Percentiles rank a stretch among this genome's conserved stretches.
phyloP scores from a whole-genome alignment of 2,888 invertebrate genomes.

The Luffia ferchaultella region DNA sequence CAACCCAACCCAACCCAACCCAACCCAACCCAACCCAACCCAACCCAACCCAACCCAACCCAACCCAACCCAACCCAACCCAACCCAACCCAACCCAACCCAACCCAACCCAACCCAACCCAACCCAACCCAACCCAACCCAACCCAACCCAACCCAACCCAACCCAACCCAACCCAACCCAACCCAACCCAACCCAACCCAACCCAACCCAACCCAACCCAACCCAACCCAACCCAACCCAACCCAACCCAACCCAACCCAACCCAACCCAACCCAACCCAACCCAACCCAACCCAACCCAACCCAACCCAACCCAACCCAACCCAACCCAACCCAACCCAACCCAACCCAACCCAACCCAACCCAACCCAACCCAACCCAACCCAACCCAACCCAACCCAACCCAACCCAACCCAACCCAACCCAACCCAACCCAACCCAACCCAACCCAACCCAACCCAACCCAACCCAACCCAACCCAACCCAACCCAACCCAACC shows the following conservation, averaged over 20 bases:
- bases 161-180: slow-evolving; percentile 7
- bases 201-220: slow-evolving; percentile 9
- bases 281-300: slow-evolving; percentile 12
- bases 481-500: slow-evolving; percentile 20
- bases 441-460: too few relatives aligned
- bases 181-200: slow-evolving; percentile 2
- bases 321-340: slow-evolving; percentile 5
- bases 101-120: slow-evolving; percentile 7
- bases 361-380: slow-evolving; percentile 4
- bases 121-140: slow-evolving; percentile 7
- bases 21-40: slow-evolving; percentile 6
- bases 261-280: slow-evolving; percentile 14
- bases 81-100: slow-evolving; percentile 8
- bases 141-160: slow-evolving; percentile 8
- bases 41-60: slow-evolving; percentile 6
- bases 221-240: slow-evolving; percentile 13
- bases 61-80: slow-evolving; percentile 8
- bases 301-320: slow-evolving; percentile 2
- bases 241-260: slow-evolving; percentile 13
- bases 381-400: too few relatives aligned
- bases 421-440: too few relatives aligned
- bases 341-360: slow-evolving; percentile 5
- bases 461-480: slow-evolving; percentile 16
- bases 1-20: too few relatives aligned
- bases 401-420: too few relatives aligned